Conservation (phyloP, 2,113 vertebrate species). For the Chloropsis hardwickii region DNA sequence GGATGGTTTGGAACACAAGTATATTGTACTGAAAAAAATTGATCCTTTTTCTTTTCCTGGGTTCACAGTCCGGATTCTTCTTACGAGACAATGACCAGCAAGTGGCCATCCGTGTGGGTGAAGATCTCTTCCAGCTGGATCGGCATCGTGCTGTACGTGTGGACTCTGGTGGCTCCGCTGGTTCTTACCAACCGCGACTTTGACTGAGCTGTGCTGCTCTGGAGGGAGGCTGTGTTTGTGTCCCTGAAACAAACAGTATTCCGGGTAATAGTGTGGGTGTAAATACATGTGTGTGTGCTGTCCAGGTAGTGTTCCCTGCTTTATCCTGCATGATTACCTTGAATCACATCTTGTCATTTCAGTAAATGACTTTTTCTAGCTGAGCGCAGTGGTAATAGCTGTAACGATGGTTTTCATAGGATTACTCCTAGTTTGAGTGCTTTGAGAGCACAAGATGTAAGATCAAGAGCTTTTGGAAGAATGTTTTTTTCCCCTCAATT, state of each 20-base stretch:
- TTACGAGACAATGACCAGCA: conserved; percentile 90
- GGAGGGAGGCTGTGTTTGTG: background rate
- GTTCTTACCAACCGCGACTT: conserved; percentile 97
- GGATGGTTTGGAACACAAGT: background rate
- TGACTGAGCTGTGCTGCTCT: conserved; percentile 73
- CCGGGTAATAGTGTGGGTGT: conserved; percentile 35
- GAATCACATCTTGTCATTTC: conserved; percentile 52
- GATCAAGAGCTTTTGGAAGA: background rate
- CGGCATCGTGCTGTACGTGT: conserved; percentile 91
- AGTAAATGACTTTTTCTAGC: conserved; percentile 44
- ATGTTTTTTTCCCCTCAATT: background rate
- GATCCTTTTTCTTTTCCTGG: background rate
- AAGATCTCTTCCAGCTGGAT: conserved; percentile 98
- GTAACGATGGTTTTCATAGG: background rate
- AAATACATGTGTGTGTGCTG: conserved; percentile 30
- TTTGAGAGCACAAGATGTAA: background rate
- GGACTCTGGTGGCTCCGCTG: conserved; percentile 94
- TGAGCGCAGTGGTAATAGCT: conserved; percentile 26
- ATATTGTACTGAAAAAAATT: background rate
- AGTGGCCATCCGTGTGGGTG: conserved; percentile 97
- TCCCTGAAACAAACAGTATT: conserved; percentile 62
- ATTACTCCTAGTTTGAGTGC: background rate
- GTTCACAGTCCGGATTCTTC: conserved; percentile 78
- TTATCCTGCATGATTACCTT: conserved; percentile 70
- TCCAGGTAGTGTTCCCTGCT: conserved; percentile 23